Evolutionary conservation across 1,140 invertebrate species (phyloP).

Genomic region (Tachypleus tridentatus): DNA sequence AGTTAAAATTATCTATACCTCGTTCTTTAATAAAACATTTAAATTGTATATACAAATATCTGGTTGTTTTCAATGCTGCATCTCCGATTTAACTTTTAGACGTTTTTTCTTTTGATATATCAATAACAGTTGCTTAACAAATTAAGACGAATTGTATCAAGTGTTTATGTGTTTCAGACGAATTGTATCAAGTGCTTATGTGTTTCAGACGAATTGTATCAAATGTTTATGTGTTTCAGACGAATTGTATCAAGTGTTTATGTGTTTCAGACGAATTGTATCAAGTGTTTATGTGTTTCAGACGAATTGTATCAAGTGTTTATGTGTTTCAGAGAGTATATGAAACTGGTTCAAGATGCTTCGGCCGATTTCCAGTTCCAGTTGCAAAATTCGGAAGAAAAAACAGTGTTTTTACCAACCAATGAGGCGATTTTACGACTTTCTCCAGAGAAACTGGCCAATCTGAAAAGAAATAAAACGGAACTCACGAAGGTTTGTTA

Average conservation of each 20-base stretch:
- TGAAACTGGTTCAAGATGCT: conserved; percentile 28
- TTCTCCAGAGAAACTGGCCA: conserved; percentile 8
- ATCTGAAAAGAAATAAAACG: conserved; percentile 13
- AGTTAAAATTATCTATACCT: too few relatives aligned
- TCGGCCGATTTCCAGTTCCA: conserved; percentile 50
- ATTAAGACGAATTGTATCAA: too few relatives aligned
- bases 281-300: too few relatives aligned
- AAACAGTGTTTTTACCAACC: conserved; percentile 78
- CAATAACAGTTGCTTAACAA: too few relatives aligned
- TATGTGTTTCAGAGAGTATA: conserved; percentile 22
- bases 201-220: conserved; percentile 3
- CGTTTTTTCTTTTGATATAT: too few relatives aligned
- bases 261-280: conserved; percentile 3
- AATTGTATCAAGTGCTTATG: too few relatives aligned
- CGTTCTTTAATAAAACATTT: too few relatives aligned
- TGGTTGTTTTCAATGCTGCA: too few relatives aligned
- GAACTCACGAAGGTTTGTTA: conserved; percentile 14
- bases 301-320: too few relatives aligned
- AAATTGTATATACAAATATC: too few relatives aligned
- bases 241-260: too few relatives aligned
- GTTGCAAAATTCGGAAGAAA: conserved; percentile 51
- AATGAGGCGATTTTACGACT: conserved; percentile 52
- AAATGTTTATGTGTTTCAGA: not conserved
- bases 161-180: not conserved
- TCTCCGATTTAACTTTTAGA: too few relatives aligned